These are phyloP conservation scores for Rhinella marina DNA, from an alignment of 2,797 vertebrate genomes.

Conservation along the genomic window DNA sequence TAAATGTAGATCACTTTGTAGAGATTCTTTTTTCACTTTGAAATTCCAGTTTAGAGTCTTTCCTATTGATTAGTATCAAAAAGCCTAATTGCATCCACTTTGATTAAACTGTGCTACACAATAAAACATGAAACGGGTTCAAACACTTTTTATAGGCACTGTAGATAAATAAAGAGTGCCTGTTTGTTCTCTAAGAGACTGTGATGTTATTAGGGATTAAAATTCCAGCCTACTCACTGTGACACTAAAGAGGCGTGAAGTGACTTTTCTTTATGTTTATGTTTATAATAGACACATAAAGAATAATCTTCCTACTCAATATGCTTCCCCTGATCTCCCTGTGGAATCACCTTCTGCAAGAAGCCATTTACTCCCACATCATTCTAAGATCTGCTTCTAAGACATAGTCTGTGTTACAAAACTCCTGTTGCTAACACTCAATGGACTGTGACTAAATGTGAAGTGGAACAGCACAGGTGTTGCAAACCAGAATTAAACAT, in stretches of 20 bases:
- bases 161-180: neutral
- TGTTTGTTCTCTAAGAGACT: neutral
- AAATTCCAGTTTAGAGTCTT: neutral
- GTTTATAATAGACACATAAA: constrained; percentile 46
- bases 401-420: constrained; percentile 35
- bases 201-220: neutral
- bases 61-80: neutral
- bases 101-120: neutral
- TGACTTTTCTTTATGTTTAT: constrained; percentile 33
- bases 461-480: neutral
- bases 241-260: neutral
- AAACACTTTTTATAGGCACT: neutral
- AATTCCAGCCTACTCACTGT: constrained; percentile 5
- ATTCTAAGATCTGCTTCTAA: constrained; percentile 49
- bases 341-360: constrained; percentile 45
- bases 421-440: constrained; percentile 38
- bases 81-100: neutral
- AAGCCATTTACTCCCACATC: constrained; percentile 54
- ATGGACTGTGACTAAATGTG: constrained; percentile 19
- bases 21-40: neutral
- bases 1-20: neutral
- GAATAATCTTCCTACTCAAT: constrained; percentile 39
- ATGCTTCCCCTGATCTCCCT: constrained; percentile 34
- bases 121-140: neutral
- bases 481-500: neutral